Conservation (phyloP, 2,888 invertebrate species). For the Scaptomyza polygonia region DNA sequence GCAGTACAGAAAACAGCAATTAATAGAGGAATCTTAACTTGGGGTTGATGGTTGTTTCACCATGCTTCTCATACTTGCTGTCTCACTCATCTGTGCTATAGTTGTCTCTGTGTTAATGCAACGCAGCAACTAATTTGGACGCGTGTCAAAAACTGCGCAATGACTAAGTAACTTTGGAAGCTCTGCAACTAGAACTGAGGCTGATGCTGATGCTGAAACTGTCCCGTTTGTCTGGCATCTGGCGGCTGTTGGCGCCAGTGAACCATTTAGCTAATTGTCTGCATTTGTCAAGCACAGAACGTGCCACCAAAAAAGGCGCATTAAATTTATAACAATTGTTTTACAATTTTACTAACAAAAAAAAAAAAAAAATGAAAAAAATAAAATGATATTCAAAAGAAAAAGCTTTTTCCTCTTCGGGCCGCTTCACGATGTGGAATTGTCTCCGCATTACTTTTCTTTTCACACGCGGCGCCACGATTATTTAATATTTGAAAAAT, state of each 20-base stretch:
- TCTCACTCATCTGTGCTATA: background rate
- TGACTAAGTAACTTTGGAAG: conserved; percentile 38
- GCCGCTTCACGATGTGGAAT: conserved; percentile 7
- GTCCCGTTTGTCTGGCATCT: conserved; percentile 36
- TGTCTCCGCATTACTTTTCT: conserved; percentile 45
- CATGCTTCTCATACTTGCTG: background rate
- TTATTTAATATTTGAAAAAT: conserved; percentile 53
- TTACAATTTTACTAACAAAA: conserved; percentile 59
- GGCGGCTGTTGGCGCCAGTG: conserved; percentile 67
- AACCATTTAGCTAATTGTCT: conserved; percentile 77
- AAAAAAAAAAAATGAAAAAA: conserved; percentile 23
- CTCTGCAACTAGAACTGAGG: background rate
- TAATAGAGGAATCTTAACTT: conserved; percentile 24
- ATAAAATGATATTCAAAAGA: conserved; percentile 30
- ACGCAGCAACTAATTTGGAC: conserved; percentile 44
- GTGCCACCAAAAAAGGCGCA: conserved; percentile 48
- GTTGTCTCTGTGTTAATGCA: conserved; percentile 15
- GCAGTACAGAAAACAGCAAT: conserved; percentile 19
- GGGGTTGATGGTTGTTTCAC: no score
- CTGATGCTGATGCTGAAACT: background rate
- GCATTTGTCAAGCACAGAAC: conserved; percentile 69
- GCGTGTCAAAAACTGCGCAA: conserved; percentile 54
- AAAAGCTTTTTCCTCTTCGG: background rate
- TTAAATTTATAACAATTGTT: conserved; percentile 77
- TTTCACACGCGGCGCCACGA: conserved; percentile 64